These are phyloP conservation scores for Montipora efflorescens DNA, from an alignment of 64 coral and sea anemone species.

Conservation along the genomic window DNA sequence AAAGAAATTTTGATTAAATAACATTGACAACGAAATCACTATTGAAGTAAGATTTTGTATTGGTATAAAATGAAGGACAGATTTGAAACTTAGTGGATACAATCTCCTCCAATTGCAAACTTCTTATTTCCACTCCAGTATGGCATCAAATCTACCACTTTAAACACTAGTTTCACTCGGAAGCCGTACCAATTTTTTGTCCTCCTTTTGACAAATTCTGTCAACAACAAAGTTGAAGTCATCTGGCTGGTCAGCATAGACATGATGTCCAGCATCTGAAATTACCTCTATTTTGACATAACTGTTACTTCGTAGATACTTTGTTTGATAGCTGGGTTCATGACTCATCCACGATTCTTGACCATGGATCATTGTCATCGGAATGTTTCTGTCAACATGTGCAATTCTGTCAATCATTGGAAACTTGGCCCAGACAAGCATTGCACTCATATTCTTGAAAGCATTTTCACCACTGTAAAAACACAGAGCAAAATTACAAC, in stretches of 20 bases:
- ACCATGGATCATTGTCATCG: conserved; percentile 90
- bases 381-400: conserved; percentile 60
- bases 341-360: conserved; percentile 80
- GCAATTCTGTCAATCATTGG: conserved; percentile 93
- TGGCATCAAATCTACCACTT: too few relatives aligned
- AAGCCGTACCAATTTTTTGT: background rate
- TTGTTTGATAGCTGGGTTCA: conserved; percentile 56
- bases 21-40: too few relatives aligned
- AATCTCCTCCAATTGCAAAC: too few relatives aligned
- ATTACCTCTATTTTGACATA: conserved; percentile 73
- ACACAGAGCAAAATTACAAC: background rate
- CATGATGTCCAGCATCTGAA: conserved; percentile 89
- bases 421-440: conserved; percentile 93
- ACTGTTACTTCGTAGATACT: conserved; percentile 33
- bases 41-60: too few relatives aligned
- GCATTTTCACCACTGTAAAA: conserved; percentile 89
- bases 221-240: conserved; percentile 78
- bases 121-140: too few relatives aligned
- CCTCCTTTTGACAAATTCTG: conserved; percentile 64
- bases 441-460: conserved; percentile 86
- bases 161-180: background rate
- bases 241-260: conserved; percentile 89
- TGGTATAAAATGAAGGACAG: too few relatives aligned
- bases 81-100: too few relatives aligned
- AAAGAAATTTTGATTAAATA: too few relatives aligned